These are phyloP conservation scores for Aphidius colemani DNA, from an alignment of 2,888 invertebrate genomes.

Conservation along the genomic window DNA sequence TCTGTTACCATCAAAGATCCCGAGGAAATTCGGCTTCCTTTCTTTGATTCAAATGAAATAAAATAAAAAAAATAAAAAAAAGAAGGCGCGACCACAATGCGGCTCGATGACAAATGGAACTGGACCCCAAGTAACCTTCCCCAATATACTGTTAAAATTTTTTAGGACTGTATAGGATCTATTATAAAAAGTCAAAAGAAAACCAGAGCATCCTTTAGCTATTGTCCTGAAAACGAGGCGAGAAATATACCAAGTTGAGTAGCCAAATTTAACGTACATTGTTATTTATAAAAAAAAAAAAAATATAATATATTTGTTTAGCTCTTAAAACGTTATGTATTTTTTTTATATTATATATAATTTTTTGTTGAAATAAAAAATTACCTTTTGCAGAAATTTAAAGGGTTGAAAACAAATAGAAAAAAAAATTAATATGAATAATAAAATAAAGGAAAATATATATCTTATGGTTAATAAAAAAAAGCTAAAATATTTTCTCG, in stretches of 20 bases:
- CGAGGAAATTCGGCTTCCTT: conserved; percentile 27
- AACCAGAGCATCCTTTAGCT: conserved; percentile 13
- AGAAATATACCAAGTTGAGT: conserved; percentile 3
- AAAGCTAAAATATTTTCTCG: conserved; percentile 4
- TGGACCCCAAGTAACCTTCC: conserved; percentile 29
- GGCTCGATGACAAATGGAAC: conserved; percentile 57
- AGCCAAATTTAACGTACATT: not conserved
- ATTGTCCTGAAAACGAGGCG: conserved; percentile 3
- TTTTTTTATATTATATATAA: no score
- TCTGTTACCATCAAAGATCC: conserved; percentile 22
- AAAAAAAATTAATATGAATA: conserved; percentile 2
- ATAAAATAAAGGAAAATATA: conserved; percentile 3
- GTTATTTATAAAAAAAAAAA: no score
- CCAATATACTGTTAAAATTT: conserved; percentile 16
- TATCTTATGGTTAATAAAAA: not conserved
- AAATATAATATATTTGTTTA: no score
- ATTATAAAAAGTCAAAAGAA: conserved; percentile 3
- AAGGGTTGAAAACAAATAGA: not conserved
- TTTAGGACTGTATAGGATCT: conserved; percentile 1
- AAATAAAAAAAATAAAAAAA: conserved; percentile 19
- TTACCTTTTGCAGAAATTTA: no score
- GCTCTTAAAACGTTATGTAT: no score
- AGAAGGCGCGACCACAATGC: conserved; percentile 58
- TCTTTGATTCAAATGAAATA: conserved; percentile 33
- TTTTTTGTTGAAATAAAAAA: no score